Conservation (phyloP, 2,888 invertebrate species). For the Trichacis sp. region DNA sequence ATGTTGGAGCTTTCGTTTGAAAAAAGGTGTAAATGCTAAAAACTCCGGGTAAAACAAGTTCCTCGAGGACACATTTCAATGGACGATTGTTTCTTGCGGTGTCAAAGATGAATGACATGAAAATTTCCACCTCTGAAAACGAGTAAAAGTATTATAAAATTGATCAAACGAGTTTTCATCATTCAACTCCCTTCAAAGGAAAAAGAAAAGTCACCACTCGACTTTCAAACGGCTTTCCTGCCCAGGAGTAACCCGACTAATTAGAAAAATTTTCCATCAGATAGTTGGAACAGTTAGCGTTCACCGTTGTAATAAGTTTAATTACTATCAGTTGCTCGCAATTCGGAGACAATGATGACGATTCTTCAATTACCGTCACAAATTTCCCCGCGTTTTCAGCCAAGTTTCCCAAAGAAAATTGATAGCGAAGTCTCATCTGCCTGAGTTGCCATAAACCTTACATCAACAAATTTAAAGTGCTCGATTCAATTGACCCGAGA, state of each 20-base stretch:
- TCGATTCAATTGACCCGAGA: background rate
- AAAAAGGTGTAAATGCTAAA: background rate
- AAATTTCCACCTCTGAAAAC: too few relatives aligned
- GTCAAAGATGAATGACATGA: too few relatives aligned
- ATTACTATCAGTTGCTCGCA: background rate
- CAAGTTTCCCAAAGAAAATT: background rate
- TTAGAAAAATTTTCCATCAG: too few relatives aligned
- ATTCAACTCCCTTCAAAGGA: too few relatives aligned
- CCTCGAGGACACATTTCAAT: slow-evolving; percentile 4
- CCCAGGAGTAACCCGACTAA: too few relatives aligned
- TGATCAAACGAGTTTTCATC: too few relatives aligned
- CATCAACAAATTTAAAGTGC: background rate
- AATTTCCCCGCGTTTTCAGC: background rate
- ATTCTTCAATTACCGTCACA: background rate
- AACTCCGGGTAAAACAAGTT: slow-evolving; percentile 15
- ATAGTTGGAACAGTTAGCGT: too few relatives aligned
- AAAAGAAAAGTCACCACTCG: too few relatives aligned
- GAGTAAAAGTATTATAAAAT: too few relatives aligned
- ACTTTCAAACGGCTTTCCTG: too few relatives aligned
- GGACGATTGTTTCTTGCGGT: slow-evolving; percentile 3
- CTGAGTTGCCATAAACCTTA: background rate
- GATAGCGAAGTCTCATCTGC: background rate
- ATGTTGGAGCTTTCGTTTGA: slow-evolving; percentile 8
- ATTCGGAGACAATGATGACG: background rate
- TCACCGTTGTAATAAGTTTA: too few relatives aligned